Conservation (phyloP, 2,797 vertebrate species). For the Sternarchorhynchus goeldii region DNA sequence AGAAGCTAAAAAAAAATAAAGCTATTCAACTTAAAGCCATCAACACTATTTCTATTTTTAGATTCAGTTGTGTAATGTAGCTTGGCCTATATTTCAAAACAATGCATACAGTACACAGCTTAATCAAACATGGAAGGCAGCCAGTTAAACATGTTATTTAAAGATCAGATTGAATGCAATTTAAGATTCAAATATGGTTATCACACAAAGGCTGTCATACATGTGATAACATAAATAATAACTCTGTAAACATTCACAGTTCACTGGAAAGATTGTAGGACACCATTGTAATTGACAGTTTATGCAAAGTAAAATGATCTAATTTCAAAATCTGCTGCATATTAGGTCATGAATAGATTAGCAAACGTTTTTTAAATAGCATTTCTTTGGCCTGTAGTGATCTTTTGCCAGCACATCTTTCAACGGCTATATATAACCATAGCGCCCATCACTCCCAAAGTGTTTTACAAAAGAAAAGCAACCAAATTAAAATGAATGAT, state of each 20-base stretch:
- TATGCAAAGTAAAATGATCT: constrained; percentile 39
- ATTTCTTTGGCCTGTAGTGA: constrained; percentile 6
- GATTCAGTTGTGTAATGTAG: constrained; percentile 52
- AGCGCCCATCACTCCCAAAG: constrained; percentile 30
- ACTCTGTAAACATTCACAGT: constrained; percentile 39
- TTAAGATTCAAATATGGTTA: constrained; percentile 39
- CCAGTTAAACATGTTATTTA: constrained; percentile 40
- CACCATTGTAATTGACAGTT: constrained; percentile 37
- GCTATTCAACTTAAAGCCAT: constrained; percentile 44
- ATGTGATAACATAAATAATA: constrained; percentile 41
- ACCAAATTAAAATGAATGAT: constrained; percentile 19
- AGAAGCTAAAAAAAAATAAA: constrained; percentile 29
- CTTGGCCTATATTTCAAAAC: constrained; percentile 57
- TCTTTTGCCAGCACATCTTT: constrained; percentile 13
- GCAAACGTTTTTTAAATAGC: constrained; percentile 21
- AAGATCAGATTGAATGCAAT: constrained; percentile 38
- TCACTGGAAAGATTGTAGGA: constrained; percentile 9
- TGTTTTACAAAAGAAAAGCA: constrained; percentile 12
- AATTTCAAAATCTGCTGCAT: constrained; percentile 39
- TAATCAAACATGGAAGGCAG: constrained; percentile 45
- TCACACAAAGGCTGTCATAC: constrained; percentile 35
- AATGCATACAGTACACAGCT: constrained; percentile 49
- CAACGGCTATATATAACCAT: constrained; percentile 39
- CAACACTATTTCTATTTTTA: constrained; percentile 52
- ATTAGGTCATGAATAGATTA: constrained; percentile 46